Percentiles rank a stretch among this genome's conserved stretches.
Evolutionary conservation across 2,113 vertebrate genomes (phyloP).

Genomic region (Grantiella picta): DNA sequence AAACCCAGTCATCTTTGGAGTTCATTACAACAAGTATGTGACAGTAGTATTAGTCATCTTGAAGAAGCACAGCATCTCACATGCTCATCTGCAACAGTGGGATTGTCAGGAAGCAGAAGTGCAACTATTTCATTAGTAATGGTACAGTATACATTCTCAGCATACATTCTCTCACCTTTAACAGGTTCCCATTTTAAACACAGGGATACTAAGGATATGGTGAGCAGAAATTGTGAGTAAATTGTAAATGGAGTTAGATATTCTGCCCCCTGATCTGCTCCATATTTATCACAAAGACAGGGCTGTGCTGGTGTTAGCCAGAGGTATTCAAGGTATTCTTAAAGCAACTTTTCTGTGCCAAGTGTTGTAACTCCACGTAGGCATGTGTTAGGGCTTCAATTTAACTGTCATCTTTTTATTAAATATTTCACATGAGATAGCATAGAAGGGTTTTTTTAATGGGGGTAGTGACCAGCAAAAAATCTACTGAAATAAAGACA

Average conservation of each 20-base stretch:
- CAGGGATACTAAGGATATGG: not conserved
- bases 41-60: not conserved
- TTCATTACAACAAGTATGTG: not conserved
- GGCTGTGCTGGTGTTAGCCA: not conserved
- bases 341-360: not conserved
- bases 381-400: not conserved
- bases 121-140: not conserved
- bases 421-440: not conserved
- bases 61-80: not conserved
- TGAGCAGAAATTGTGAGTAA: not conserved
- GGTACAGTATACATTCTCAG: not conserved
- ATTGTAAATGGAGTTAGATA: not conserved
- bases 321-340: not conserved
- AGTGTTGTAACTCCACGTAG: not conserved
- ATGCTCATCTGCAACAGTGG: not conserved
- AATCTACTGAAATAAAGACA: not conserved
- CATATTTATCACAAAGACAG: not conserved
- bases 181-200: not conserved
- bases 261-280: not conserved
- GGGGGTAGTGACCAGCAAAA: not conserved
- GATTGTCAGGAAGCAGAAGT: not conserved
- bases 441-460: not conserved
- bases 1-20: not conserved
- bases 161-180: too few relatives aligned
- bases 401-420: not conserved